Conservation (phyloP, 92 coral and sea anemone species). For the Heliopora coerulea region DNA sequence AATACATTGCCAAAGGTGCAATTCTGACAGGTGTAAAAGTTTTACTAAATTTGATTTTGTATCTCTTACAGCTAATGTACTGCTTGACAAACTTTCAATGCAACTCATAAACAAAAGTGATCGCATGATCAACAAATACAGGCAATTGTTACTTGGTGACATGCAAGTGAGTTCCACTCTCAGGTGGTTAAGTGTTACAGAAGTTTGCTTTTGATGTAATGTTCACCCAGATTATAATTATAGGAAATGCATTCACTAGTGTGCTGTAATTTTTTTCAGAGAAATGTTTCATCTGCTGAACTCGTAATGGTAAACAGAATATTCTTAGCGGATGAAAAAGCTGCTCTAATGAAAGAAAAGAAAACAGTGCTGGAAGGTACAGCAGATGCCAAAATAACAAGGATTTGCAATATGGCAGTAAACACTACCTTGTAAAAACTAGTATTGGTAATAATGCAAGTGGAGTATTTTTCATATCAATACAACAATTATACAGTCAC, state of each 20-base stretch:
- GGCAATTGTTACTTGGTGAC: conserved; percentile 77
- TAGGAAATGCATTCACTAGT: neutral
- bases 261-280: conserved; percentile 36
- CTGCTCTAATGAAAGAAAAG: conserved; percentile 72
- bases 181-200: too few relatives aligned
- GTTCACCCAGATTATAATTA: neutral
- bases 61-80: conserved; percentile 62
- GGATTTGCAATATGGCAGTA: too few relatives aligned
- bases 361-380: conserved; percentile 34
- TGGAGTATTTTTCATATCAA: too few relatives aligned
- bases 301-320: conserved; percentile 95
- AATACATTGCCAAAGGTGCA: too few relatives aligned
- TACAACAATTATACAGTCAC: too few relatives aligned
- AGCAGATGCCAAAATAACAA: too few relatives aligned
- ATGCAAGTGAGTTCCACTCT: conserved; percentile 66
- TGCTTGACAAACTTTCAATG: conserved; percentile 64
- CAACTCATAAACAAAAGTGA: conserved; percentile 85
- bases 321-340: conserved; percentile 86
- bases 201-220: too few relatives aligned
- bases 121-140: conserved; percentile 82
- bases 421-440: too few relatives aligned
- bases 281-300: conserved; percentile 91
- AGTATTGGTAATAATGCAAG: too few relatives aligned
- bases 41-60: too few relatives aligned
- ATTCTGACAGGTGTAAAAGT: too few relatives aligned